Base-by-base conservation (phyloP, 2,888 invertebrate genomes). In the Pollenia griseotomentosa region DNA sequence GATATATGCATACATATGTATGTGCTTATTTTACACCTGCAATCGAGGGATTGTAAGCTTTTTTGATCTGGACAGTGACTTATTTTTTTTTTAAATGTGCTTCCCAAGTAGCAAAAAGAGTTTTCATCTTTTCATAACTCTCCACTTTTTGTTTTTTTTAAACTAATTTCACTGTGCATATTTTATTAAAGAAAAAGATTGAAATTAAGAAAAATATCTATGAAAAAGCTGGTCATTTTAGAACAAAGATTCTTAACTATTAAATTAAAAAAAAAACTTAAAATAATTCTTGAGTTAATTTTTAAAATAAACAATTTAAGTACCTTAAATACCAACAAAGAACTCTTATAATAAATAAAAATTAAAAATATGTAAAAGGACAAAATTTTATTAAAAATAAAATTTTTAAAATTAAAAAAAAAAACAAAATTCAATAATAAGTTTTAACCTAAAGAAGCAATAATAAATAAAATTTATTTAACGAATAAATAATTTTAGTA, bases 241-340 rank as follows among this genome's bases (percentile, higher is more conserved):
- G 40, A 48, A 19, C 71, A 71, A 19, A 65, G 70, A 63, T 83
- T 55, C 74, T 40, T n/a, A 61, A 33, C 66, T 53, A 73, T 73
- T 73, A 55, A 65, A 23, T 16, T 19, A 10, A 48, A 55, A 59
- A 73, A n/a, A 4, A n/a, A 44, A 51, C n/a, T 19, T 16, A 59
- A 2, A 42, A 23, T 59, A n/a, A 57, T 71, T 42, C 65, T 71
- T 65, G 63, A 55, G 55, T 71, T 83, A 57, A 23, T 42, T 48
- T 71, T 46, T 70, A 70, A 83, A 71, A 63, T 78, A 16, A 63
- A 77, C 33, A 8, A 78, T 63, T 65, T 59, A 83, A 83, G 83
- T 83, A 83, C 83, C 83, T 83, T 83, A 71, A 83, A 83, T 65
- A 83, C 77, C 83, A 71, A 80, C 53, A 80, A 80, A 46, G 16